Evolutionary conservation across 2,888 invertebrate species (phyloP), one percentile per base, ranked within the genome.

Genomic region (Cabera pusaria): DNA sequence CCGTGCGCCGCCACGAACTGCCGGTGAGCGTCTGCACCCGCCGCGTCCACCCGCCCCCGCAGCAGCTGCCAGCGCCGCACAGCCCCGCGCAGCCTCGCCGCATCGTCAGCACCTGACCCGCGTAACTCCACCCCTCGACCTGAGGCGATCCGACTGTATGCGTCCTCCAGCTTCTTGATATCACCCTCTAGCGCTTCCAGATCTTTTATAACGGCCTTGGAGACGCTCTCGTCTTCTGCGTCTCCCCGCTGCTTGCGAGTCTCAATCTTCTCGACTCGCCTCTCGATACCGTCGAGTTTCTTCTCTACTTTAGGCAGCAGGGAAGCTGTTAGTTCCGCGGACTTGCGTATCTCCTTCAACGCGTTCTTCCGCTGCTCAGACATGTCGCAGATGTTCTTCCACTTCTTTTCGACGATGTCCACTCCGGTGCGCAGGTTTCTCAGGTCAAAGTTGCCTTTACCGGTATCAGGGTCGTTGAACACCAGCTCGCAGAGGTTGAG

Each of bases 401-500:
- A 96, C 47, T 95, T 91, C 64, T 92, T 93, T 58, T 96, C 95
- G 5, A 96, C 83, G 38, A 92, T 93, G 31, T 94, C 92, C 29
- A 93, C 91, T 0, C 94, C 93, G 0, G 86, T 84, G 12, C 91
- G 92, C 5, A 96, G 85, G 31, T 92, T 91, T 18, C 93, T 92
- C 0, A 93, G 91, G 46, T 94, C 93, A 32, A 95, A 93, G 53
- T 94, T 92, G 0, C 92, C 91, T 59, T 93, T 93, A 74, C 93
- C 91, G 0, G 92, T 90, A 52, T 95, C 94, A 1, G 93, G 92
- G 58, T 96, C 95, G 57, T 91, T 94, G 24, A 96, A 80, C 1
- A 96, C 79, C 24, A 95, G 90, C 59, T 96, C 95, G 59, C 95
- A 95, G 6, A 95, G 90, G 64, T 95, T 96, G 1, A 96, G 76